These are phyloP conservation scores for Alectura lathami DNA, from an alignment of 2,113 vertebrate species.

Conservation along the genomic window DNA sequence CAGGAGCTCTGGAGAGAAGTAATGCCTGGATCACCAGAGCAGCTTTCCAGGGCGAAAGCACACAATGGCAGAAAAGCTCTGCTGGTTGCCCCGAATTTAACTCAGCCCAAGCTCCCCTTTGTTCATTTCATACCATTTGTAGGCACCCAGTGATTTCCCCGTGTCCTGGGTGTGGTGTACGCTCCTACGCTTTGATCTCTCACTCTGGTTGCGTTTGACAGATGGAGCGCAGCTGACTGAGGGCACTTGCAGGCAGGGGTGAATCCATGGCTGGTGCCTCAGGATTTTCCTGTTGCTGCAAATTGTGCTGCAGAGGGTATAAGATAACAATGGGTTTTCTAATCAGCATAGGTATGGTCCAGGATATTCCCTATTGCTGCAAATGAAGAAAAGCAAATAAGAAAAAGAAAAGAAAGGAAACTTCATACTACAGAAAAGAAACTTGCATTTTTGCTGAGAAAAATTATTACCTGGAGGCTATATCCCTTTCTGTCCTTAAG, in stretches of 20 bases:
- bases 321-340: neutral
- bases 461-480: neutral
- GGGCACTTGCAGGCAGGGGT: neutral
- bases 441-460: neutral
- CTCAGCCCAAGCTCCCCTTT: neutral
- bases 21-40: no score
- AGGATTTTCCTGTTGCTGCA: neutral
- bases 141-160: neutral
- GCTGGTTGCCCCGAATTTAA: neutral
- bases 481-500: neutral
- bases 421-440: neutral
- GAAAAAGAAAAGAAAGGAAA: neutral
- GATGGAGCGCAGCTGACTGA: neutral
- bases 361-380: neutral
- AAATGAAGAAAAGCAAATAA: neutral
- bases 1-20: no score
- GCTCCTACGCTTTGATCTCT: neutral
- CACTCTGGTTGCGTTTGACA: neutral
- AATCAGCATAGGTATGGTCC: neutral
- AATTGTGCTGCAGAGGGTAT: neutral
- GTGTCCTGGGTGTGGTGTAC: neutral
- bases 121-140: neutral
- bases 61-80: no score
- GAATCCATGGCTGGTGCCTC: neutral
- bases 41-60: no score